These are phyloP conservation scores for Clivina fossor DNA, from an alignment of 2,888 invertebrate species.

Conservation along the genomic window DNA sequence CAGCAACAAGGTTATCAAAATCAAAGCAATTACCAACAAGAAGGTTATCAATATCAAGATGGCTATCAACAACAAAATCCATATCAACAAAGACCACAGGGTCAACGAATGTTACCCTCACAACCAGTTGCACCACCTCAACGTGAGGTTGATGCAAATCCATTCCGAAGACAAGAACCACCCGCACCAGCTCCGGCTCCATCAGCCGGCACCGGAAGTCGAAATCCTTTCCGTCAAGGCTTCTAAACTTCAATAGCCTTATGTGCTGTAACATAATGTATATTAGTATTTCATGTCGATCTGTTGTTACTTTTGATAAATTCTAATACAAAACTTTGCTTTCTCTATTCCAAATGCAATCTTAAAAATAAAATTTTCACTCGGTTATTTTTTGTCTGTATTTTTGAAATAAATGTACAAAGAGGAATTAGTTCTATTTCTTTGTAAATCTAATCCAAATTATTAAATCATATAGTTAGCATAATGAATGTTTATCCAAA, in stretches of 20 bases:
- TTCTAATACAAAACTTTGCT: background rate
- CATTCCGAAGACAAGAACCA: conserved; percentile 53
- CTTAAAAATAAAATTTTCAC: no score
- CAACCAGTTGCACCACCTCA: conserved; percentile 39
- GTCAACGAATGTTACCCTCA: conserved; percentile 18
- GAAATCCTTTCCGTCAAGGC: conserved; percentile 83
- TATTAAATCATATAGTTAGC: no score
- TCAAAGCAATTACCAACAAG: conserved; percentile 42
- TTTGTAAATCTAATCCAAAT: no score
- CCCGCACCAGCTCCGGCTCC: conserved; percentile 47
- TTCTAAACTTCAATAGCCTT: conserved; percentile 54
- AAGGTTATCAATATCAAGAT: conserved; percentile 48
- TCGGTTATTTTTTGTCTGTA: no score
- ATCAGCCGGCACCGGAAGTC: conserved; percentile 55
- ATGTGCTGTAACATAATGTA: conserved; percentile 32
- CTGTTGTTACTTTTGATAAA: background rate
- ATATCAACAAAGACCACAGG: conserved; percentile 52
- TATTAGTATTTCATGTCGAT: conserved; percentile 12
- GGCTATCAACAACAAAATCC: conserved; percentile 49
- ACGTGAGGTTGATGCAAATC: conserved; percentile 48
- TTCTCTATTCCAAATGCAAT: no score
- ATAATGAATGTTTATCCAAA: no score
- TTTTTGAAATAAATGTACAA: no score
- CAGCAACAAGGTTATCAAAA: conserved; percentile 52
- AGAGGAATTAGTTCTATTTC: no score